Evolutionary conservation across 53 echinoderm and acorn worm genomes (phyloP).

Genomic region (Echinometra lucunter): DNA sequence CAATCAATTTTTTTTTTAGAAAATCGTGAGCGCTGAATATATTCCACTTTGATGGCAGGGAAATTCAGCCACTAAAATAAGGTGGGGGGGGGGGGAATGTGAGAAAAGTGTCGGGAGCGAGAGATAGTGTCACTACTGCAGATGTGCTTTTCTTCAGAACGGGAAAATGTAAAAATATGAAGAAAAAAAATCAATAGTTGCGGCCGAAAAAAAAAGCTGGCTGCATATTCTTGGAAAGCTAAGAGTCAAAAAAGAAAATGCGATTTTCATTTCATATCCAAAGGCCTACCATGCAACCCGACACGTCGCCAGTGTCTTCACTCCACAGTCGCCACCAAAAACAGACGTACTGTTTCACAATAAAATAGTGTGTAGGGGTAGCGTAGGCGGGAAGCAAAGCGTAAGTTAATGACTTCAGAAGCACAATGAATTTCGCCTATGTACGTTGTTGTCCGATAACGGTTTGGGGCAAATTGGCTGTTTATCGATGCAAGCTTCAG

Average conservation of each 20-base stretch:
- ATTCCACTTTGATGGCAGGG: not conserved
- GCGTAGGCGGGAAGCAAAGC: not conserved
- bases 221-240: slow-evolving; percentile 6
- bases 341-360: not conserved
- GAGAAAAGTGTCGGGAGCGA: not conserved
- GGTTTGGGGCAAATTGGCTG: slow-evolving; percentile 23
- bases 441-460: not conserved
- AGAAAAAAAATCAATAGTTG: not conserved
- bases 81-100: not conserved
- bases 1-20: not conserved
- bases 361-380: not conserved
- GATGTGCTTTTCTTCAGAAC: slow-evolving; percentile 7
- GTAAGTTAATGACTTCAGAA: not conserved
- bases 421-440: not conserved
- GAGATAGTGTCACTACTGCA: not conserved
- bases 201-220: not conserved
- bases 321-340: not conserved
- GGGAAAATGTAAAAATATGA: slow-evolving; percentile 20
- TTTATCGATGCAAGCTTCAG: slow-evolving; percentile 2
- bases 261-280: slow-evolving; percentile 7
- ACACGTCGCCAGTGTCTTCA: not conserved
- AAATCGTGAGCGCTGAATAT: not conserved
- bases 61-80: not conserved
- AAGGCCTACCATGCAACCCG: not conserved
- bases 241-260: not conserved